Percentiles rank a stretch among this genome's conserved stretches.
phyloP scores from a whole-genome alignment of 2,797 vertebrate genomes.

The Danio kyathit region DNA sequence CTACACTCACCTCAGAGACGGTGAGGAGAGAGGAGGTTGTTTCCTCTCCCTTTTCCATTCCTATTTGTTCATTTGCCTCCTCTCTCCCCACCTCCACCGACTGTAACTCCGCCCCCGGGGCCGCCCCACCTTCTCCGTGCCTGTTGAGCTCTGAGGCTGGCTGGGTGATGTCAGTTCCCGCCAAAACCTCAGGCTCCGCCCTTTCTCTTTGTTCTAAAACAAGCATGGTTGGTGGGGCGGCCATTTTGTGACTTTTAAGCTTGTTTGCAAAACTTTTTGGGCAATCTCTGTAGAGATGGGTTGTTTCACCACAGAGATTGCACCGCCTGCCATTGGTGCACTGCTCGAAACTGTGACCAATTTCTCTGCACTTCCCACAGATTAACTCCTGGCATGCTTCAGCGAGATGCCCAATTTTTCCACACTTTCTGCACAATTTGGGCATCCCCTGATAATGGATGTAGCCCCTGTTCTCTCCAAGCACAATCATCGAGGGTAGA shows the following conservation, averaged over 20 bases:
- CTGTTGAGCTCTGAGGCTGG: neutral
- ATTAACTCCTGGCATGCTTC: too few relatives aligned
- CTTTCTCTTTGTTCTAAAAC: neutral
- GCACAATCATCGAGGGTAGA: neutral
- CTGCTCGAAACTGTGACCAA: too few relatives aligned
- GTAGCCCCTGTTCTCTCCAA: slow-evolving; percentile 33
- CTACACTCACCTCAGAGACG: neutral
- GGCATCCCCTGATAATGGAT: slow-evolving; percentile 42
- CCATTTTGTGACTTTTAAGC: too few relatives aligned
- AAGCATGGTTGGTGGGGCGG: too few relatives aligned
- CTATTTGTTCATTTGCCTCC: neutral
- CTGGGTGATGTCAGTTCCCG: neutral
- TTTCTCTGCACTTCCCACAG: too few relatives aligned
- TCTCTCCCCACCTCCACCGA: too few relatives aligned
- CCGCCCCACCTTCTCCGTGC: neutral
- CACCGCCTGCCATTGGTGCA: neutral
- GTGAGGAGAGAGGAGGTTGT: neutral
- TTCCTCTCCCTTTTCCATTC: neutral
- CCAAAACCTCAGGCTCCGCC: too few relatives aligned
- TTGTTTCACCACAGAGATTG: too few relatives aligned
- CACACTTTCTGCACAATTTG: slow-evolving; percentile 5
- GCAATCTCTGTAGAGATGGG: neutral
- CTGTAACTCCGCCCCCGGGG: neutral
- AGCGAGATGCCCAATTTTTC: too few relatives aligned
- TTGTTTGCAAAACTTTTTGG: neutral